Evolutionary conservation across 2,888 invertebrate genomes (phyloP), one percentile per base, ranked within the genome.

Genomic region (Tipula confusa): DNA sequence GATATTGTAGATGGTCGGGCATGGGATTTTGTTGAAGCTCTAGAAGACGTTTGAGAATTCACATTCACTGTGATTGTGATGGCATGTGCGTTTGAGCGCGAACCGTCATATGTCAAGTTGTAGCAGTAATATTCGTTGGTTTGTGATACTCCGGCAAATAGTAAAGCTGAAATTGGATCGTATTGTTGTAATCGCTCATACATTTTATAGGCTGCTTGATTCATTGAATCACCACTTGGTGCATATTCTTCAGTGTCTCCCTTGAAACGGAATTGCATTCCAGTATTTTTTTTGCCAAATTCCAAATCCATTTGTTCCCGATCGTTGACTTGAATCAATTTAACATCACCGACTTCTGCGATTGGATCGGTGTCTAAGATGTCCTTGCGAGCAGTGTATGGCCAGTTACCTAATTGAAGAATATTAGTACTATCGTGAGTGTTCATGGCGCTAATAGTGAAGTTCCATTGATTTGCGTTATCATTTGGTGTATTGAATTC

Each of bases 361-460:
- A 91, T 87, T 3, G 93, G 91, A 81, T 90, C 88, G 80, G 92
- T 87, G 15, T 90, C 88, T 81, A 92, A 90, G 85, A 93, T 91
- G 86, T 93, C 91, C 86, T 92, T 91, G 85, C 89, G 90, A 0
- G 92, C 88, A 13, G 93, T 93, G 88, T 92, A 95, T 5, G 95
- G 94, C 90, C 91, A 91, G 1, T 91, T 91, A 86, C 93, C 93
- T 88, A 90, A 91, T 86, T 94, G 93, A 81, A 83, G 7, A 48
- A 83, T 28, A 7, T 83, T 83, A 29, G 18, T 48, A 11, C 15
- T 48, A 9, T 82, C 31, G 18, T 64, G 64, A 0, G 24, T 64
- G 64, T 64, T 64, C 24, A 64, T 9, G 7, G 64, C 64, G 24
- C 64, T 64, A 64, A 64, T 11, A 0, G 82, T 82, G 31, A 33